Base-by-base conservation (phyloP, 2,888 invertebrate genomes). In the Tetropium fuscum region DNA sequence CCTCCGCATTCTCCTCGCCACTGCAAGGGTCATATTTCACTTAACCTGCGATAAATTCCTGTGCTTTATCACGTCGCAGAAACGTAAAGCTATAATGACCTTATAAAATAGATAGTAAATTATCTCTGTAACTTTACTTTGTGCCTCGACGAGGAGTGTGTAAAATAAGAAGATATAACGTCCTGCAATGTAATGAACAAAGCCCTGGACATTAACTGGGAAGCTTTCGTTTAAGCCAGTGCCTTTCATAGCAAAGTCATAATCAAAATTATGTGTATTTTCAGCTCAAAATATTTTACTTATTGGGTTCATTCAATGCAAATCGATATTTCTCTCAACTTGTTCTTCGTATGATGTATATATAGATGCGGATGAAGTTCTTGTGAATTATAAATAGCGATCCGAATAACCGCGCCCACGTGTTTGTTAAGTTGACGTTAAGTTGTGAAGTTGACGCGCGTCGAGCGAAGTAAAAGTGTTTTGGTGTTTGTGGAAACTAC, bases 1-100 rank as follows among this genome's bases (percentile, higher is more conserved):
- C 69, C 65, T 58, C 45, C 57, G 58, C 58, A 53, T 59, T 56
- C 61, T 57, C 63, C 57, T 56, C 56, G 69, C 66, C 68, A 72
- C 70, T 60, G 65, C 68, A 59, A 53, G 63, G 71, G 70, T 75
- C 74, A 75, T 76, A 71, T 75, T 77, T 77, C 77, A 76, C 74
- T 75, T 74, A 74, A 74, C 74, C 75, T 66, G 71, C 76, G 74
- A 79, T 78, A 78, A 79, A 79, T 78, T 77, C 72, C 70, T 58
- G 53, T 64, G 70, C 74, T 75, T 78, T 76, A 78, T 78, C 76
- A 72, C 74, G 66, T 66, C 60, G 45, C 49, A 63, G 64, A 66
- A 75, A 69, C 71, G 72, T 68, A 72, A 65, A 68, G 60, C 70
- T 66, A 70, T 76, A 77, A 78, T 74, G 74, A 74, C 73, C 75